Evolutionary conservation across 2,113 vertebrate genomes (phyloP), one percentile per base, ranked within the genome.

Genomic region (Chroicocephalus ridibundus): DNA sequence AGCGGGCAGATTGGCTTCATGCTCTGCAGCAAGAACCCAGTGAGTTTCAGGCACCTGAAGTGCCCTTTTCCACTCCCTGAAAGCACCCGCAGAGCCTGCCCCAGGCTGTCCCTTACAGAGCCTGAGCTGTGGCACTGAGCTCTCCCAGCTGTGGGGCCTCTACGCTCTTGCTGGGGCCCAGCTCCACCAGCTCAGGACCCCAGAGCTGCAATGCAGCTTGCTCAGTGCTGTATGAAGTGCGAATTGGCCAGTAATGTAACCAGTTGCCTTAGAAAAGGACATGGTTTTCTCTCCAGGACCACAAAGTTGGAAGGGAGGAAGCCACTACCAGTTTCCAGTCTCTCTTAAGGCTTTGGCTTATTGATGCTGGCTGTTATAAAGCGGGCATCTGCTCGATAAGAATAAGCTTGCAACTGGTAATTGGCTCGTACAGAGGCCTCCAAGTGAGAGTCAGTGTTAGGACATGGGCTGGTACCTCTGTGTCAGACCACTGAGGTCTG

Each of bases 1-100:
- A 99, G 99, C 4, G 99, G 99, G 74, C 99, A 99, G 98, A 99
- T 99, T 20, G 99, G 99, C 97, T 99, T 99, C 97, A 99, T 99
- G 99, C 99, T 99, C 55, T 99, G 99, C 98, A 99, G 99, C 98
- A 99, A 99, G 98, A 99, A 99, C 90, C 96, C 98, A 3, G 99
- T 99, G 96, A 98, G 99, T 96, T 26, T 15, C 87, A 61, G 64
- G 31, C 93, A 75, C 71, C 26, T 11, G 22, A 19, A 3, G 49
- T 71, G 47, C 60, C 26, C 68, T 79, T 38, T 36, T 7, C 46
- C 12, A 1, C 31, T 83, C 55, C n/a, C 31, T 31, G 6, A 5
- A 7, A 65, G 15, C 17, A 15, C 38, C 31, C 3, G 0, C 69
- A 31, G 77, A 49, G 49, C 64, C 49, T 77, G 55, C 29, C 55